A percentile compares a stretch with the other conserved stretches of the same genome.
These are phyloP conservation scores for Fistularia tabacaria DNA, from an alignment of 2,797 vertebrate species.

Conservation along the genomic window DNA sequence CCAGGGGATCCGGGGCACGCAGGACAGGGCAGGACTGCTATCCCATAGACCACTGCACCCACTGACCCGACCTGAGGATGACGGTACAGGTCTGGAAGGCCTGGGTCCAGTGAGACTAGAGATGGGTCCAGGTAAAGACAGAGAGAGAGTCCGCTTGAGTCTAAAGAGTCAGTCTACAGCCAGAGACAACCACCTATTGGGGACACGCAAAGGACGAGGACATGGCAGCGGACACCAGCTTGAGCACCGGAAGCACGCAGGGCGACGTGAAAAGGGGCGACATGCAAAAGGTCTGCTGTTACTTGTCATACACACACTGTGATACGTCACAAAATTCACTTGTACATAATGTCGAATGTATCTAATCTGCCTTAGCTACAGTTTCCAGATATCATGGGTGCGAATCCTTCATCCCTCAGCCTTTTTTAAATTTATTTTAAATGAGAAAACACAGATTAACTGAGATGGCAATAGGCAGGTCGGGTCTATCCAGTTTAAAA, in stretches of 20 bases:
- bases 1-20: constrained; percentile 66
- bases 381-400: too few species aligned
- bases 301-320: too few species aligned
- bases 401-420: too few species aligned
- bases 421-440: too few species aligned
- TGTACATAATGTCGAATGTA: too few species aligned
- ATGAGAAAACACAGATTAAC: too few species aligned
- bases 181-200: constrained; percentile 75
- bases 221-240: constrained; percentile 59
- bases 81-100: constrained; percentile 68
- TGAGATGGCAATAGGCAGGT: too few species aligned
- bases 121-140: constrained; percentile 58
- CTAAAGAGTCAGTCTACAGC: constrained; percentile 60
- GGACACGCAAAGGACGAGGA: constrained; percentile 75
- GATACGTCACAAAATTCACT: too few species aligned
- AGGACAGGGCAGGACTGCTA: constrained; percentile 51
- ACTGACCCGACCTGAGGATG: constrained; percentile 57
- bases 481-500: too few species aligned
- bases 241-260: constrained; percentile 76
- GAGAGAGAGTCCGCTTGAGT: constrained; percentile 63
- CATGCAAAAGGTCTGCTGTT: constrained; percentile 79
- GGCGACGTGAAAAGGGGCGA: constrained; percentile 78
- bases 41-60: constrained; percentile 53
- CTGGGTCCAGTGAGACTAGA: constrained; percentile 73
- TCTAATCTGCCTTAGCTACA: too few species aligned